Base-by-base conservation (phyloP, 2,888 invertebrate species). In the Ariolimax columbianus region DNA sequence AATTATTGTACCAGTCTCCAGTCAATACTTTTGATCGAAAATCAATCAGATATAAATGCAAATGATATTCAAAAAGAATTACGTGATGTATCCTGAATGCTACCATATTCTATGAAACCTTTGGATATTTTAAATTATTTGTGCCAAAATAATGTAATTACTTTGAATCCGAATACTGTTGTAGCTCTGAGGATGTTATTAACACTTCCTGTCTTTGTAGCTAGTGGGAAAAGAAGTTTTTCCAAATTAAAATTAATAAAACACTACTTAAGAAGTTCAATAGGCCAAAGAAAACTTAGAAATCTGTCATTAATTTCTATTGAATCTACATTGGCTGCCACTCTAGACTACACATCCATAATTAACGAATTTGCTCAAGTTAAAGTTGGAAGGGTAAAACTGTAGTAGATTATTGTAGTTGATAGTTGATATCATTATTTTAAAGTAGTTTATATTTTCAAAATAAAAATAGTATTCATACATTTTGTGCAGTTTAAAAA, bases 61-160 rank as follows among this genome's bases (percentile, higher is more conserved):
- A 55, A 55, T 55, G 55, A 55, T 55, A 17, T 55, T 6, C 55
- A 55, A 7, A 17, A 55, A 55, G 55, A 55, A 55, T 55, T 55
- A 55, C 55, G 17, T 23, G 55, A 55, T 55, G 17, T 55, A 14
- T 55, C 55, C 14, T 2, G 55, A 55, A 55, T 55, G 19, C 55
- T 55, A 55, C 55, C 6, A 55, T 55, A 55, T 55, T 55, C 55
- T 55, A 55, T 55, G 66, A n/a, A 30, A 66, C 66, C n/a, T 66
- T n/a, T 66, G 33, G 7, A 66, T 66, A 30, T 30, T 30, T 66
- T 66, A 66, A 66, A 66, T 66, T 66, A 6, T 66, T 7, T 66
- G 66, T 66, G 66, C 30, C 33, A 66, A 66, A 66, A 66, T 55
- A 55, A 55, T 23, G n/a, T n/a, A n/a, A n/a, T 55, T 55, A 55